Evolutionary conservation across 2,797 vertebrate genomes (phyloP).

Genomic region (Megalops cyprinoides): DNA sequence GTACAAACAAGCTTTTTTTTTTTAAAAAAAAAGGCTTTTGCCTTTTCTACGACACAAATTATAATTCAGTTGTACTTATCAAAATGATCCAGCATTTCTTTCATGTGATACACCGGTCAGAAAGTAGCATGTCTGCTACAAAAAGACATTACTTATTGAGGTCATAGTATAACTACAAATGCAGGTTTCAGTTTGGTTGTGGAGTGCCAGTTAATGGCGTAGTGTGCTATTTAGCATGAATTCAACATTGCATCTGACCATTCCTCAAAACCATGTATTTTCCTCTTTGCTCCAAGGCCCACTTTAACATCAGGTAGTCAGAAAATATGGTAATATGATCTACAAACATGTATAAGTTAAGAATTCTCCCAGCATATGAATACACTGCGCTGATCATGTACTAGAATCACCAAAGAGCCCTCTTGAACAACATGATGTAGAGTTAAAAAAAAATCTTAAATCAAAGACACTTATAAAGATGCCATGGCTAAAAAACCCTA

Average conservation of each 20-base stretch:
- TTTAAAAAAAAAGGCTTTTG: conserved; percentile 86
- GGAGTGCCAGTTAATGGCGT: not conserved
- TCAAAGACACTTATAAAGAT: no score
- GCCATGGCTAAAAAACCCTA: not conserved
- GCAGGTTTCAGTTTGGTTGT: not conserved
- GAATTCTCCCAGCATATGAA: no score
- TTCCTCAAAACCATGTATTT: not conserved
- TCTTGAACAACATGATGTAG: no score
- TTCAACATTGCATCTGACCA: not conserved
- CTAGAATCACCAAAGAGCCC: no score
- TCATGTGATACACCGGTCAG: conserved; percentile 49
- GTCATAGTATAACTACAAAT: conserved; percentile 40
- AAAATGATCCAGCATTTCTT: conserved; percentile 71
- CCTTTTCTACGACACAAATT: conserved; percentile 56
- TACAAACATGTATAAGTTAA: no score
- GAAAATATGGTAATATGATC: no score
- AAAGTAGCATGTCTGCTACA: conserved; percentile 69
- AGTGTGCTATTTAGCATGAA: not conserved
- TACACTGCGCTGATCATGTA: no score
- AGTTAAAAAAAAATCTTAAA: no score
- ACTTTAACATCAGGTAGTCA: not conserved
- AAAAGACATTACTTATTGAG: conserved; percentile 73
- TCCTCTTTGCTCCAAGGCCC: not conserved
- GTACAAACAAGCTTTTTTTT: conserved; percentile 68
- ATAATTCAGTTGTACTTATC: conserved; percentile 81